phyloP scores from a whole-genome alignment of 1,140 invertebrate species.

The Drosophila nikananu region DNA sequence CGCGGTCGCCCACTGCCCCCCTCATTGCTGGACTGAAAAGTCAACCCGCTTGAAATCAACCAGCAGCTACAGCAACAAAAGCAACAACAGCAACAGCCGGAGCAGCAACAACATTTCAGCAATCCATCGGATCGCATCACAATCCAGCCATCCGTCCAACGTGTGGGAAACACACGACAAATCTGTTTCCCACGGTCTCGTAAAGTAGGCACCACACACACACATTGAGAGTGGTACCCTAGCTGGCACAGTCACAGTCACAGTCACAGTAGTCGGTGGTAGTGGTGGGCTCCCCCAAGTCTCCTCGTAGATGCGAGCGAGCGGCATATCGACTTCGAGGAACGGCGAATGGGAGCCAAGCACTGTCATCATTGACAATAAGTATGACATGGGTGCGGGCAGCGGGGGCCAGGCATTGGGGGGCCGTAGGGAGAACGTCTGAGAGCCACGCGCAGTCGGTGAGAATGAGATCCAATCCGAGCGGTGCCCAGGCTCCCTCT shows the following conservation, averaged over 20 bases:
- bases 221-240: conserved; percentile 33
- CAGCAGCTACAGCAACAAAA: conserved; percentile 39
- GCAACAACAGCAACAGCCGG: conserved; percentile 43
- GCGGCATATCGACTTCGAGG: conserved; percentile 53
- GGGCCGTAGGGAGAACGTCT: conserved; percentile 22
- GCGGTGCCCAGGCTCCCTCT: conserved; percentile 41
- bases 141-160: conserved; percentile 86
- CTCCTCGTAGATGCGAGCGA: conserved; percentile 45
- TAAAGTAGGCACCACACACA: conserved; percentile 81
- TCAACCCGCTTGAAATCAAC: conserved; percentile 63
- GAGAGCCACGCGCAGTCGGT: conserved; percentile 72
- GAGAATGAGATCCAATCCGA: conserved; percentile 62
- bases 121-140: conserved; percentile 85
- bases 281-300: conserved; percentile 51
- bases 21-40: conserved; percentile 35
- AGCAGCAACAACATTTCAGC: conserved; percentile 81
- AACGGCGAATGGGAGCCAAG: conserved; percentile 66
- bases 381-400: conserved; percentile 80
- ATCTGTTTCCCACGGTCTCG: conserved; percentile 87
- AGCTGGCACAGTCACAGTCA: conserved; percentile 17
- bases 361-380: conserved; percentile 85
- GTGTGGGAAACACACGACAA: conserved; percentile 87
- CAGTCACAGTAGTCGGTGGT: conserved; percentile 29
- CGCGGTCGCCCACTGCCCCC: conserved; percentile 46
- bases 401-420: conserved; percentile 15